Evolutionary conservation across 2,113 vertebrate genomes (phyloP), one percentile per base, ranked within the genome.

Genomic region (Ceratotherium simum): DNA sequence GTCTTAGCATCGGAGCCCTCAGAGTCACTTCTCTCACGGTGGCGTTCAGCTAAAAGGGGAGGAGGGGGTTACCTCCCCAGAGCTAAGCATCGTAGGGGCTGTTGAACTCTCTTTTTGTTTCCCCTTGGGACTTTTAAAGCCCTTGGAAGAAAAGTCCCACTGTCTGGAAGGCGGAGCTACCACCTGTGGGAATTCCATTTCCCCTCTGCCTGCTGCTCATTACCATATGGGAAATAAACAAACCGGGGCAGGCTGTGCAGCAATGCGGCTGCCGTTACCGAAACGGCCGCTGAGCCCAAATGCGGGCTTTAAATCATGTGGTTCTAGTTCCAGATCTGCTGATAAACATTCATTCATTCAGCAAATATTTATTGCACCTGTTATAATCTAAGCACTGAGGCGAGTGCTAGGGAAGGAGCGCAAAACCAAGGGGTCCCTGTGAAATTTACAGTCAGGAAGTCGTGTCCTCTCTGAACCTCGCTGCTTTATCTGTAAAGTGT

Each of bases 181-280:
- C 29, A 25, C 70, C 72, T 25, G 36, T 23, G 56, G 42, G 73
- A 65, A 48, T 78, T 67, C 33, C 36, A n/a, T 23, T 48, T 29
- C 87, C 58, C 78, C 87, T 48, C 78, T 23, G 8, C 16, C 16
- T 4, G n/a, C 54, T 56, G 20, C 36, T 88, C 23, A 13, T 54
- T 13, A 9, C 33, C 27, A 0, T 1, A 6, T 0, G 39, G 70
- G 48, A 92, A 65, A 72, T 4, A 7, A 21, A 20, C 0, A 4
- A 27, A 78, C 69, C 4, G 0, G 21, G 67, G 21, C 17, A 64
- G 72, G 5, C 56, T 39, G 12, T 6, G 5, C 31, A 54, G 51
- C 42, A 7, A 3, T 1, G 21, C 62, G 23, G 67, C 46, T 62
- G 67, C 70, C 21, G 20, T 31, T 36, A 27, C 58, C 0, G 9